Percentiles rank a stretch among this genome's conserved stretches.
These are phyloP conservation scores for Cephalopholis sonnerati DNA, from an alignment of 2,113 vertebrate species.

Conservation along the genomic window DNA sequence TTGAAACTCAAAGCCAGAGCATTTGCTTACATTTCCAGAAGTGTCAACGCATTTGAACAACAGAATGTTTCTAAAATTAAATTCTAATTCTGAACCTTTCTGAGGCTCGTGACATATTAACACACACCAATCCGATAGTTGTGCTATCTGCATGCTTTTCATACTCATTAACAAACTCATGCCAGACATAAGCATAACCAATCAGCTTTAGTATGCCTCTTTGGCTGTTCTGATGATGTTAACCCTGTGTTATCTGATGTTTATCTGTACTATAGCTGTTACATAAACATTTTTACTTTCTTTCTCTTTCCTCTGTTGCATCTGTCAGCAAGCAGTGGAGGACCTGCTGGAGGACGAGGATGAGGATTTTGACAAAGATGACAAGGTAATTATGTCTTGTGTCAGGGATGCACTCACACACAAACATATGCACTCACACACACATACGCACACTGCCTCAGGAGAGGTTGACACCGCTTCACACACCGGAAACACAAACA, in stretches of 20 bases:
- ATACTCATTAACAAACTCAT: slow-evolving; percentile 66
- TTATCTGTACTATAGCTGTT: slow-evolving; percentile 52
- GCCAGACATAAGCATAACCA: slow-evolving; percentile 66
- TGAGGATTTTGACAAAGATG: slow-evolving; percentile 99
- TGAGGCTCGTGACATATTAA: slow-evolving; percentile 64
- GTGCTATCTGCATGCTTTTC: slow-evolving; percentile 52
- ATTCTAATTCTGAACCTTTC: slow-evolving; percentile 60
- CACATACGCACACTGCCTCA: slow-evolving; percentile 76
- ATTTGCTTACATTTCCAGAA: slow-evolving; percentile 75
- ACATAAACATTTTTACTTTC: slow-evolving; percentile 61
- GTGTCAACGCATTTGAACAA: slow-evolving; percentile 76
- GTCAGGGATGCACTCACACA: slow-evolving; percentile 77
- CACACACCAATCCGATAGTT: slow-evolving; percentile 52
- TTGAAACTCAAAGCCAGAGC: slow-evolving; percentile 67
- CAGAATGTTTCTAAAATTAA: slow-evolving; percentile 76
- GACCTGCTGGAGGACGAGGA: slow-evolving; percentile 98
- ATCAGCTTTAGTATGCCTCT: slow-evolving; percentile 69
- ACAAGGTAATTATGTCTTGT: slow-evolving; percentile 99
- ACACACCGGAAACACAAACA: slow-evolving; percentile 88
- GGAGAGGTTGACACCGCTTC: slow-evolving; percentile 87
- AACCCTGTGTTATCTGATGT: slow-evolving; percentile 67
- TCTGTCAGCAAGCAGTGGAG: slow-evolving; percentile 92
- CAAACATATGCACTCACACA: slow-evolving; percentile 13
- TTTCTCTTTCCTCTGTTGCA: slow-evolving; percentile 45
- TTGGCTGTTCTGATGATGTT: slow-evolving; percentile 57